Evolutionary conservation across 2,113 vertebrate species (phyloP).

Genomic region (Dicerorhinus sumatrensis): DNA sequence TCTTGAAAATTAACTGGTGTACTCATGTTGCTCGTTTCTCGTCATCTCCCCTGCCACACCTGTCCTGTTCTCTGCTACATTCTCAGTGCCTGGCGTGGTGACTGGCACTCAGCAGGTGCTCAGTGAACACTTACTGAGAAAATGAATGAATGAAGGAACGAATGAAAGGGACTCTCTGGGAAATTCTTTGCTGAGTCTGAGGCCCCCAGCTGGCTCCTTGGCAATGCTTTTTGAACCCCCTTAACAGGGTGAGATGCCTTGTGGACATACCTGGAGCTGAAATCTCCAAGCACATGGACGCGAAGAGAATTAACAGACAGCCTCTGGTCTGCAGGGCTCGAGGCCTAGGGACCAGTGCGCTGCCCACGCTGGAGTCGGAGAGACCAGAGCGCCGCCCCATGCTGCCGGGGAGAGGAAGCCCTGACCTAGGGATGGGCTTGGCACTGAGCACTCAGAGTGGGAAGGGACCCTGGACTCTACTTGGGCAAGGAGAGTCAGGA

Average conservation of each 20-base stretch:
- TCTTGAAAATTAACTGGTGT: background rate
- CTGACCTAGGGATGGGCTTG: background rate
- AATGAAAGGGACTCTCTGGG: background rate
- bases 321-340: background rate
- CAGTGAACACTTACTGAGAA: background rate
- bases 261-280: background rate
- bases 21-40: background rate
- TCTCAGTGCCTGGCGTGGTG: background rate
- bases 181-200: background rate
- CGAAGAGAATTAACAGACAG: background rate
- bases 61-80: background rate
- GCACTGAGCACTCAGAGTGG: background rate
- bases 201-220: background rate
- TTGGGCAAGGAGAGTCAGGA: background rate
- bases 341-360: background rate
- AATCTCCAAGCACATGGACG: background rate
- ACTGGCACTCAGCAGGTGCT: background rate
- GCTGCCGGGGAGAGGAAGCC: background rate
- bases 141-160: background rate
- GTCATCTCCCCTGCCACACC: background rate
- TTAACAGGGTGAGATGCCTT: background rate
- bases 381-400: background rate
- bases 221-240: background rate
- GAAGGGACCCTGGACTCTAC: background rate
- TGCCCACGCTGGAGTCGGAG: background rate